Percentiles rank a stretch among this genome's conserved stretches.
phyloP scores from a whole-genome alignment of 2,113 vertebrate genomes.

The Candoia aspera region DNA sequence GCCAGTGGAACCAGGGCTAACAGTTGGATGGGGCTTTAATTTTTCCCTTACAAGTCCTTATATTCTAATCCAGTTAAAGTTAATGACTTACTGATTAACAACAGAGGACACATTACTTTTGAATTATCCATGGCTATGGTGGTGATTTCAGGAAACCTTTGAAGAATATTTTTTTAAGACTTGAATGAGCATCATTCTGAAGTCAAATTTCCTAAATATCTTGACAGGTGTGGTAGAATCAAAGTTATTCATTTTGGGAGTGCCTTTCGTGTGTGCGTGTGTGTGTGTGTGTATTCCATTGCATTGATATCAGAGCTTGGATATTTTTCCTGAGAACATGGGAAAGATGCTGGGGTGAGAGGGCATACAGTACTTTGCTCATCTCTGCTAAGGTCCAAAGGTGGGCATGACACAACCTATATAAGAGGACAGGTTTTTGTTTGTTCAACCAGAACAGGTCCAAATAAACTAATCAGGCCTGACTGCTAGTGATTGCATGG shows the following conservation, averaged over 20 bases:
- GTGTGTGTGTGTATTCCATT: not conserved
- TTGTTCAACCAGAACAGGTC: not conserved
- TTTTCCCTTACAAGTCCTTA: slow-evolving; percentile 32
- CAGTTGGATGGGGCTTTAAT: slow-evolving; percentile 29
- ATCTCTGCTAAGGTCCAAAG: not conserved
- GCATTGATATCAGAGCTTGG: not conserved
- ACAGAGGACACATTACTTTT: slow-evolving; percentile 33
- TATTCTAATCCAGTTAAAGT: slow-evolving; percentile 37
- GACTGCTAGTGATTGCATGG: not conserved
- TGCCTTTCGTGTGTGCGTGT: not conserved
- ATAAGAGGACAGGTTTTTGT: not conserved
- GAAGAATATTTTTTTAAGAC: slow-evolving; percentile 18
- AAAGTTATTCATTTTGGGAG: slow-evolving; percentile 31
- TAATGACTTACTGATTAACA: slow-evolving; percentile 44
- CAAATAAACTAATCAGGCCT: not conserved
- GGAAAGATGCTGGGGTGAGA: not conserved
- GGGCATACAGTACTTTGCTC: not conserved
- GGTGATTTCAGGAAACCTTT: slow-evolving; percentile 27
- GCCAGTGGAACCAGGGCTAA: not conserved
- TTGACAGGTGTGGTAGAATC: slow-evolving; percentile 20
- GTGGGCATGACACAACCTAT: not conserved
- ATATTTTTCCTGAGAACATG: not conserved
- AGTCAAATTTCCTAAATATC: slow-evolving; percentile 28
- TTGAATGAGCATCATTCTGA: slow-evolving; percentile 21
- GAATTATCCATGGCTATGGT: not conserved